Evolutionary conservation across 2,113 vertebrate genomes (phyloP).

Genomic region (Sylvietta virens): DNA sequence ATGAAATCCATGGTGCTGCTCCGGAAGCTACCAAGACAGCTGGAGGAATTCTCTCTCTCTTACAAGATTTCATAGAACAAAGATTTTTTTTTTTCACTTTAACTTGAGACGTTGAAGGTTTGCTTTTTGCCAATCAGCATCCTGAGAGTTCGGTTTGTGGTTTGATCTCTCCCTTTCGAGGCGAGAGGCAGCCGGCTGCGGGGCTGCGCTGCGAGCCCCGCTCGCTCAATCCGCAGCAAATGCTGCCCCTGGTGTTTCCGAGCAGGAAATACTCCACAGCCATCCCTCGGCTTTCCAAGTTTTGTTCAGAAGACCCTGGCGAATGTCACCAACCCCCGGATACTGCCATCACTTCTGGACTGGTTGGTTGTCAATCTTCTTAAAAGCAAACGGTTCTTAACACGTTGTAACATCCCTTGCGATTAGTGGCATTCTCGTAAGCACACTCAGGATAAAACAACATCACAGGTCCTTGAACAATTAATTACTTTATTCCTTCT

Average conservation of each 20-base stretch:
- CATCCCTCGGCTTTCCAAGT: neutral
- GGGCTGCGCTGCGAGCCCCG: neutral
- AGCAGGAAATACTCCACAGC: neutral
- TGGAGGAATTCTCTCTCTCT: neutral
- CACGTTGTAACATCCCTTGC: rapidly evolving
- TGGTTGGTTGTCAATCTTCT: neutral
- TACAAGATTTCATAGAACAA: neutral
- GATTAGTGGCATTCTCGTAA: neutral
- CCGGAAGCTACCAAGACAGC: neutral
- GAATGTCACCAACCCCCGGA: neutral
- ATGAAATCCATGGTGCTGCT: neutral
- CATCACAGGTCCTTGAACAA: neutral
- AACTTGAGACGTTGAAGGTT: neutral
- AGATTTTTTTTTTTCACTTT: neutral
- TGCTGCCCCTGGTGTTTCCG: slow-evolving; percentile 39
- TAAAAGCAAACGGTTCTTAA: neutral
- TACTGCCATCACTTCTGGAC: neutral
- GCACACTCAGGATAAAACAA: neutral
- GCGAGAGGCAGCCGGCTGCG: neutral
- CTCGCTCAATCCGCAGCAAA: neutral
- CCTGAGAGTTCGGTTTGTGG: neutral
- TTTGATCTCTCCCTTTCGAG: neutral
- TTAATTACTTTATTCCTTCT: neutral
- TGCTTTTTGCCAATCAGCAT: neutral
- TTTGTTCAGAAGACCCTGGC: neutral